A percentile compares a stretch with the other conserved stretches of the same genome.
phyloP scores from a whole-genome alignment of 1,140 invertebrate genomes.

The Mamestra configurata region DNA sequence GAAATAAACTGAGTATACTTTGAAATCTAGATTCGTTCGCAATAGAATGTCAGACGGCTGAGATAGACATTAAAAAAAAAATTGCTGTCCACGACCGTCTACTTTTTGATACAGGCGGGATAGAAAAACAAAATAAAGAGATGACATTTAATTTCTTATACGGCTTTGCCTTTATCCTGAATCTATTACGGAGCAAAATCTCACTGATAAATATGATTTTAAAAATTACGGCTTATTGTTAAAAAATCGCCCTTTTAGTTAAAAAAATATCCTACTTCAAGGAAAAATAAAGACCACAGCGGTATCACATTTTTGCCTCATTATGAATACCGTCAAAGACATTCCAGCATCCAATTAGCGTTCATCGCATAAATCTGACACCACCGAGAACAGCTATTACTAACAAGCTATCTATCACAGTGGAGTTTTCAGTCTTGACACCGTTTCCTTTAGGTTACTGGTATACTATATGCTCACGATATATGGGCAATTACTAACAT shows the following conservation, averaged over 20 bases:
- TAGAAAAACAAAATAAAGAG: too few relatives aligned
- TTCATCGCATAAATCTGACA: conserved; percentile 29
- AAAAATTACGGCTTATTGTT: background rate
- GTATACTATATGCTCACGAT: background rate
- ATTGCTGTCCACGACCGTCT: too few relatives aligned
- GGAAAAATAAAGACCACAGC: conserved; percentile 6
- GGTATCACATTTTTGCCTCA: conserved; percentile 23
- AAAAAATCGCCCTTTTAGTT: background rate
- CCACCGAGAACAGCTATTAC: conserved; percentile 21
- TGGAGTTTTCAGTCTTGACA: conserved; percentile 17
- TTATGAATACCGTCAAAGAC: conserved; percentile 20
- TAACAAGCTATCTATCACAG: conserved; percentile 26
- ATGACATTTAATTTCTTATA: too few relatives aligned
- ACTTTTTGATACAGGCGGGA: too few relatives aligned
- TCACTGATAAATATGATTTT: too few relatives aligned
- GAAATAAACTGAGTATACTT: background rate
- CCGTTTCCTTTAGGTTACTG: background rate
- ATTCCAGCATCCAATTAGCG: conserved; percentile 31
- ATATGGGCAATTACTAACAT: background rate
- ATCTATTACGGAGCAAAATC: too few relatives aligned
- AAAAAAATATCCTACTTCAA: background rate
- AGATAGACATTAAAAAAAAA: too few relatives aligned
- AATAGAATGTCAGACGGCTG: background rate
- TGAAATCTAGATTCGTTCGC: background rate
- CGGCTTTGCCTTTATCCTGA: too few relatives aligned